Percentiles rank a stretch among this genome's conserved stretches.
Evolutionary conservation across 2,113 vertebrate genomes (phyloP).

Genomic region (Haliaeetus leucogaster): DNA sequence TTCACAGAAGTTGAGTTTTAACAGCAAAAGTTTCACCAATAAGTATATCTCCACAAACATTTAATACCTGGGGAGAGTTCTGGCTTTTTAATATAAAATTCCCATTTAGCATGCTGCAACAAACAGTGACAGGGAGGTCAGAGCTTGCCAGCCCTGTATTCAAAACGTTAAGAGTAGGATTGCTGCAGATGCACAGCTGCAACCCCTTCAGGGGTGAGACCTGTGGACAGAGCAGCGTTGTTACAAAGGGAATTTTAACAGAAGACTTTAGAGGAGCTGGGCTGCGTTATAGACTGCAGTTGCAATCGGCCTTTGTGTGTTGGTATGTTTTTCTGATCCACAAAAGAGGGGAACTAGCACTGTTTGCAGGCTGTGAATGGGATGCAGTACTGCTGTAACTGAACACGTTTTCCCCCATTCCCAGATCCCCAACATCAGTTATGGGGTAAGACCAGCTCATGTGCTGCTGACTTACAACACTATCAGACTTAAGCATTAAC

Average conservation of each 20-base stretch:
- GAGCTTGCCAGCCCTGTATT: background rate
- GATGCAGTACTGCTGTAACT: rapidly evolving
- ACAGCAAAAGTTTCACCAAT: background rate
- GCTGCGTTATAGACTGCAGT: background rate
- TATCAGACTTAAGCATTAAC: background rate
- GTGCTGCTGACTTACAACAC: background rate
- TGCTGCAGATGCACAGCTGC: background rate
- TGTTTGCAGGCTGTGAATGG: background rate
- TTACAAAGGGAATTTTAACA: background rate
- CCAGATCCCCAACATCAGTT: background rate
- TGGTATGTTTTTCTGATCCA: background rate
- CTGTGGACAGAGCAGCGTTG: background rate
- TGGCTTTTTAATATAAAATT: background rate
- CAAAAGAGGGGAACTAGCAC: background rate
- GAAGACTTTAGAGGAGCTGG: background rate
- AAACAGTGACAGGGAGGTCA: background rate
- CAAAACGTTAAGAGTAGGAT: background rate
- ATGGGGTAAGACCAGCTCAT: background rate
- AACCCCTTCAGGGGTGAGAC: background rate
- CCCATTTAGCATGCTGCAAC: background rate
- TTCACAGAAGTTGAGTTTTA: background rate
- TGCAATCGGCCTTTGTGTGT: background rate
- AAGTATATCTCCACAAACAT: background rate
- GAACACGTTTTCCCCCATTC: background rate
- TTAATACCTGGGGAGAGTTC: background rate